phyloP scores from a whole-genome alignment of 2,113 vertebrate species.

The Heliornis fulica region DNA sequence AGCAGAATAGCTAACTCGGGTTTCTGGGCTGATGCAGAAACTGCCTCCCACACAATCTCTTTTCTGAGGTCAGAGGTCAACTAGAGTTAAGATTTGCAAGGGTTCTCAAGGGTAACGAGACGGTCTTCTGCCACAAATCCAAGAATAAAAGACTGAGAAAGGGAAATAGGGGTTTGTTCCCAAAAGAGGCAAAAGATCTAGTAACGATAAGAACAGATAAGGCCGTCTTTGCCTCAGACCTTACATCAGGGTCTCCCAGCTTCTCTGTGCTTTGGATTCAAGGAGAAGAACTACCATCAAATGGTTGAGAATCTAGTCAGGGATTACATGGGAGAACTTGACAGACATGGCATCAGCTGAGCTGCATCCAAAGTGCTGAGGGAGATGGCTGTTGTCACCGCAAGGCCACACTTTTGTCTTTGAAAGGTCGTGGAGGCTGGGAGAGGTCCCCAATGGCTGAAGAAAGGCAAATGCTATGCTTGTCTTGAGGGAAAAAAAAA shows the following conservation, averaged over 20 bases:
- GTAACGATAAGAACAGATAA: background rate
- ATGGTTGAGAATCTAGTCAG: background rate
- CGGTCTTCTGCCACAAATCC: background rate
- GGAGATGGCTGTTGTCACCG: background rate
- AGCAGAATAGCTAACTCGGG: background rate
- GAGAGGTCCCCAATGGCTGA: background rate
- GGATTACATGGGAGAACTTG: background rate
- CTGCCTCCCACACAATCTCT: background rate
- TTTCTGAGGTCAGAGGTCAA: background rate
- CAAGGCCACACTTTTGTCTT: background rate
- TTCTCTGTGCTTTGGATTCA: background rate
- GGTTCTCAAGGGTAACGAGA: background rate
- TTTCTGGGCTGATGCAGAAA: background rate
- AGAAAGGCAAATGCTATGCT: background rate
- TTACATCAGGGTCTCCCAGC: background rate
- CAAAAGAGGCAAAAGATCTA: background rate
- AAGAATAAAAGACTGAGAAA: background rate
- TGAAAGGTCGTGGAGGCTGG: background rate
- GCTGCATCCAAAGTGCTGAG: background rate
- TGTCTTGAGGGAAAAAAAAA: background rate
- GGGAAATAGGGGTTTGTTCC: background rate
- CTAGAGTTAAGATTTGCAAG: background rate
- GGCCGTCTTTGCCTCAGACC: background rate
- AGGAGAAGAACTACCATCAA: background rate
- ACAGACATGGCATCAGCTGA: background rate